Conservation (phyloP, 1,140 invertebrate species). For the Mizuhopecten yessoensis region DNA sequence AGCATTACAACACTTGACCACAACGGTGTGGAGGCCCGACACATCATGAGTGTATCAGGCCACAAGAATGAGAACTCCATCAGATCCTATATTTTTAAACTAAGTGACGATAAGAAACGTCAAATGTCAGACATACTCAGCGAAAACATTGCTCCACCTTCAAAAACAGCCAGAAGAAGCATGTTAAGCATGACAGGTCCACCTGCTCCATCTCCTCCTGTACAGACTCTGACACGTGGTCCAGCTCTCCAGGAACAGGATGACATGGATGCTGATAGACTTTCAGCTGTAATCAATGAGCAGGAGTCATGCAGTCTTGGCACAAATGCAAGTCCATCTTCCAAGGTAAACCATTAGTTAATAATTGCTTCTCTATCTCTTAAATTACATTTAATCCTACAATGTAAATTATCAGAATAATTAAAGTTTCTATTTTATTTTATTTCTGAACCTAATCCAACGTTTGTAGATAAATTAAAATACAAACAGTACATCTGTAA, state of each 20-base stretch:
- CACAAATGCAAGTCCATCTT: background rate
- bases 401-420: no score
- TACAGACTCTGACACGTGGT: background rate
- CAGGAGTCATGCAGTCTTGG: background rate
- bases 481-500: no score
- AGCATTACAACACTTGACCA: constrained; percentile 46
- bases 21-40: constrained; percentile 39
- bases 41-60: constrained; percentile 45
- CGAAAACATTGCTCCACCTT: background rate
- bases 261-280: background rate
- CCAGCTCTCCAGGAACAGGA: background rate
- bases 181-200: no score
- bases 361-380: no score
- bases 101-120: constrained; percentile 27
- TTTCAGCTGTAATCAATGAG: background rate
- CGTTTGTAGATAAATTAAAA: no score
- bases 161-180: background rate
- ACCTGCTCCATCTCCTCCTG: background rate
- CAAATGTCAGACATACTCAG: constrained; percentile 44
- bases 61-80: constrained; percentile 32
- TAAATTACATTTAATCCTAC: no score
- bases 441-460: no score
- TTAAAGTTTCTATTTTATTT: no score
- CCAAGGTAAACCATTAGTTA: background rate
- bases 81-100: background rate